Evolutionary conservation across 2,888 invertebrate species (phyloP).

Genomic region (Orthosia gracilis): DNA sequence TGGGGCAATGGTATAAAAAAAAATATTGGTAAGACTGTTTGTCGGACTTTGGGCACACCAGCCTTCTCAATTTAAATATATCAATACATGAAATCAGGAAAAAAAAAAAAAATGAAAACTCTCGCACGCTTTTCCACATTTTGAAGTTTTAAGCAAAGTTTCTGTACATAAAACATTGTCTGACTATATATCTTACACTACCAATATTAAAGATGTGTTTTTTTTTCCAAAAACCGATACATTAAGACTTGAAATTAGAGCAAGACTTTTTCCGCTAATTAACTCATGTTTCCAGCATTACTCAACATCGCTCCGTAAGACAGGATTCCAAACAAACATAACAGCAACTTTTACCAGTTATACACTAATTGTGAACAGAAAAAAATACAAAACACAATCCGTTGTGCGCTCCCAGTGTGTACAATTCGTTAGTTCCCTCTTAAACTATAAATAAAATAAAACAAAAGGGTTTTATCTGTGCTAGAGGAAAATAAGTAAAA

Average conservation of each 20-base stretch:
- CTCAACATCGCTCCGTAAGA: background rate
- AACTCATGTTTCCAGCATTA: background rate
- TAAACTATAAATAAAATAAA: slow-evolving; percentile 55
- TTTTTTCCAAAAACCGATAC: no score
- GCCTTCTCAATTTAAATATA: no score
- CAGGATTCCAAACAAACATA: background rate
- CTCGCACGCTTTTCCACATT: no score
- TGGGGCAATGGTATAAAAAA: no score
- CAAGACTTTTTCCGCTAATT: background rate
- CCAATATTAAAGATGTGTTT: no score
- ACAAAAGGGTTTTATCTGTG: slow-evolving; percentile 44
- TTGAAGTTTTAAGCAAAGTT: no score
- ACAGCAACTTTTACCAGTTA: background rate
- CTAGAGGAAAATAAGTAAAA: slow-evolving; percentile 1
- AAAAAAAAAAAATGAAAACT: no score
- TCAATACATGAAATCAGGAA: no score
- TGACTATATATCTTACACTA: no score
- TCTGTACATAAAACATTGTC: no score
- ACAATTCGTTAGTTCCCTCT: slow-evolving; percentile 52
- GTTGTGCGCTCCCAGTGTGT: slow-evolving; percentile 43
- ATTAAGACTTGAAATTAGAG: background rate
- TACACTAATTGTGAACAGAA: slow-evolving; percentile 38
- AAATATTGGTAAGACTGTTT: no score
- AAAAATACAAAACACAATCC: slow-evolving; percentile 19
- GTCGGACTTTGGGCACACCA: no score